Evolutionary conservation across 2,113 vertebrate species (phyloP), one percentile per base, ranked within the genome.

Genomic region (Gopherus evgoodei): DNA sequence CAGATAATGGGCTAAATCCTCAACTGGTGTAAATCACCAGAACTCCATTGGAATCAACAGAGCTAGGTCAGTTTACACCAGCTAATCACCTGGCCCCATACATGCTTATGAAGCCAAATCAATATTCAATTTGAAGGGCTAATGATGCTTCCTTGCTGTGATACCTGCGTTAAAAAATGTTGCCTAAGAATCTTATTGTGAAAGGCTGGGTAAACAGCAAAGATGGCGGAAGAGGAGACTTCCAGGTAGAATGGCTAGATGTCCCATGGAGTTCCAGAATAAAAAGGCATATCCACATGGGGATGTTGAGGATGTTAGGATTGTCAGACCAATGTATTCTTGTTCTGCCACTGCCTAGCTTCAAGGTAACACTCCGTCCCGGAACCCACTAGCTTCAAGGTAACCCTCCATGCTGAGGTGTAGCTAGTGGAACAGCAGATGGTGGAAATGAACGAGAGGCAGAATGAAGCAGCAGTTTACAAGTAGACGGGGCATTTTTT

Each of bases 381-480:
- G 10, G 47, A 49, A 49, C 47, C 47, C 47, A 49, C 11, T 62
- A 4, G 59, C 59, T 62, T 62, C 59, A 31, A 6, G 59, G 31
- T n/a, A 21, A 69, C 9, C 3, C 17, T 69, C 38, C 22, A 42
- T 44, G n/a, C 69, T 75, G n/a, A 42, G n/a, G 21, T 76, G 42
- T 25, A 27, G 72, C 27, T 12, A 44, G 72, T 25, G 38, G 24
- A 25, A 76, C 72, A 44, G 11, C 10, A 11, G 69, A 11, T 24
- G 72, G 3, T 76, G 42, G 72, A 25, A 76, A 76, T 47, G 11
- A 25, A 12, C 0, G 24, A 44, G 38, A 65, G 72, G 24, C 38
- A 44, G 38, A 11, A 44, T 13, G 22, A 72, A n/a, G 3, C 5
- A 6, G 9, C 0, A 1, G 16, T 53, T 29, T 11, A 8, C 90